These are phyloP conservation scores for Aromia moschata DNA, from an alignment of 2,888 invertebrate species.

Conservation along the genomic window DNA sequence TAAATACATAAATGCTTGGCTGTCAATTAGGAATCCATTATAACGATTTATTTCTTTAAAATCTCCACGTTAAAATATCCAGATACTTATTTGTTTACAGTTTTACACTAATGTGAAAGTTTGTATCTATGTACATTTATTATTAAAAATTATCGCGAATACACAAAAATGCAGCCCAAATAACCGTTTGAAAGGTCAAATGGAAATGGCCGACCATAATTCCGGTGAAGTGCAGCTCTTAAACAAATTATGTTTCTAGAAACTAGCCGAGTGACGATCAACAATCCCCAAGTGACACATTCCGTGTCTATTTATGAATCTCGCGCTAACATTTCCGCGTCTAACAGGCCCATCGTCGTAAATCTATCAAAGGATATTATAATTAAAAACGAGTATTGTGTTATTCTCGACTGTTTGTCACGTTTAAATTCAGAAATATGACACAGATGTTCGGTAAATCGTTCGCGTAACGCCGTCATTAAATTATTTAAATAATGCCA, in stretches of 20 bases:
- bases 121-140: too few relatives aligned
- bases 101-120: too few relatives aligned
- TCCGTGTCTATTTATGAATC: slow-evolving; percentile 43
- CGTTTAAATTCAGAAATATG: slow-evolving; percentile 49
- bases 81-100: too few relatives aligned
- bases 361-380: slow-evolving; percentile 52
- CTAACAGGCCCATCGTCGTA: slow-evolving; percentile 43
- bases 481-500: slow-evolving; percentile 49
- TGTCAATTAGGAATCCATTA: too few relatives aligned
- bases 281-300: slow-evolving; percentile 29
- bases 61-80: too few relatives aligned
- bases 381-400: slow-evolving; percentile 53
- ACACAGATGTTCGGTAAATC: slow-evolving; percentile 53
- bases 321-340: slow-evolving; percentile 45
- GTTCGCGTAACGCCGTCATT: slow-evolving; percentile 49
- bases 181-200: neutral
- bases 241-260: slow-evolving; percentile 18
- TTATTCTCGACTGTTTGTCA: slow-evolving; percentile 50
- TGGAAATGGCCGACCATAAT: slow-evolving; percentile 1
- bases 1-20: too few relatives aligned
- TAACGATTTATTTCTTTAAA: too few relatives aligned
- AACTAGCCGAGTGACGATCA: slow-evolving; percentile 19
- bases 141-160: neutral
- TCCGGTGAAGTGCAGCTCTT: neutral
- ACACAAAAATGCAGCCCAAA: neutral